Base-by-base conservation (phyloP, 2,888 invertebrate genomes). In the Chesias legatella region DNA sequence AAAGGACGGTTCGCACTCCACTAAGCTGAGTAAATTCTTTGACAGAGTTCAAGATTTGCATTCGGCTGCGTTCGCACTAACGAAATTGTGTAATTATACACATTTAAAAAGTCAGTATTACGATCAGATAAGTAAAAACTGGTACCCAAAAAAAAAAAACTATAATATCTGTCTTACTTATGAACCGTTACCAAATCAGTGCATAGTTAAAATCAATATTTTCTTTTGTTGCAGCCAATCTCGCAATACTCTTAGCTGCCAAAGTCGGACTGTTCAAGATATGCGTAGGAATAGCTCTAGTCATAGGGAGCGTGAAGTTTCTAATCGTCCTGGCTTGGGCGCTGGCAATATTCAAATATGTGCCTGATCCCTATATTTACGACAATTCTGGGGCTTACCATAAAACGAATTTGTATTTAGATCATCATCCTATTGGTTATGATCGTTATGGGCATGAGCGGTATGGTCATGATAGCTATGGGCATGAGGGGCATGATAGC, bases 201-300 rank as follows among this genome's bases (percentile, higher is more conserved):
- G 20, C 2, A 23, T 31, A 23, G 29, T 33, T 27, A 5, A 46
- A 33, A 28, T 6, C 7, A 28, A 8, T 24, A 10, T 24, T 58
- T 68, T 69, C 61, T 59, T 81, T 73, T 83, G 79, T 85, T 85
- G 41, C 86, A 86, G 86, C 76, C 62, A 70, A 85, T 53, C 67
- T 85, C 42, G 74, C 71, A 46, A 75, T 83, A 42, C 33, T 80
- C 41, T 48, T 79, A 42, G 81, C 79, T 33, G 77, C 73, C 22
- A 82, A 81, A 71, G 66, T 79, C 43, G 86, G 84, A 23, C 67
- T 86, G 11, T 67, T 63, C 66, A 86, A 85, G 67, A 69, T 85
- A 36, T 52, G 75, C 38, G 45, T 83, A 49, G 83, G 71, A 38
- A 79, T 84, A 46, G 78, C 65, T 0, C 39, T 78, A 3, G 63